A percentile compares a stretch with the other conserved stretches of the same genome.
Evolutionary conservation across 2,113 vertebrate species (phyloP).

Genomic region (Bubo bubo): DNA sequence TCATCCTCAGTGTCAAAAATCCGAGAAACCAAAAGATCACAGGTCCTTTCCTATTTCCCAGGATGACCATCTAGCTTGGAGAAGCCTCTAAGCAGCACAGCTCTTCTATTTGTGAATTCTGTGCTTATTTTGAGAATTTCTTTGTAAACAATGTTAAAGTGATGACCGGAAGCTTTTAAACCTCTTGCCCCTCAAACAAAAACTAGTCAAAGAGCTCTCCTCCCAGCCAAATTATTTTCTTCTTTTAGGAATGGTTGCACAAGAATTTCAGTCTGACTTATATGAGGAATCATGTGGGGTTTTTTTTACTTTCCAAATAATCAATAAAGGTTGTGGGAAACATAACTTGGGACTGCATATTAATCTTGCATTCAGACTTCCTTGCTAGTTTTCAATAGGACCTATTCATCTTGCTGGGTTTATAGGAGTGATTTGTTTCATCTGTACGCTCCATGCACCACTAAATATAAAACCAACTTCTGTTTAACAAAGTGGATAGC

Average conservation of each 20-base stretch:
- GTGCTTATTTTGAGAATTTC: background rate
- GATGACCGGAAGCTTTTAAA: background rate
- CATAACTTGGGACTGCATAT: slow-evolving; percentile 76
- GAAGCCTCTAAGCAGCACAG: background rate
- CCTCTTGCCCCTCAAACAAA: background rate
- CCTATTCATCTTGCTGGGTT: slow-evolving; percentile 73
- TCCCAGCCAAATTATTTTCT: slow-evolving; percentile 43
- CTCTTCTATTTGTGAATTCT: background rate
- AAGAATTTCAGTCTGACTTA: slow-evolving; percentile 66
- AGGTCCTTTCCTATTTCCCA: background rate
- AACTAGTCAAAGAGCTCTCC: background rate
- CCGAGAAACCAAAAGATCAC: background rate
- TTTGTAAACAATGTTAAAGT: background rate
- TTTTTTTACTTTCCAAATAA: slow-evolving; percentile 63
- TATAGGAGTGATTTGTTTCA: slow-evolving; percentile 73
- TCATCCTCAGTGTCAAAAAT: background rate
- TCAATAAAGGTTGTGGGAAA: slow-evolving; percentile 75
- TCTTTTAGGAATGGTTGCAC: slow-evolving; percentile 58
- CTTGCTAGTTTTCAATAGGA: slow-evolving; percentile 66
- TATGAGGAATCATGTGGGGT: slow-evolving; percentile 33
- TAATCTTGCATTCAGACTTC: slow-evolving; percentile 73
- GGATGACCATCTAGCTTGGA: rapidly evolving
- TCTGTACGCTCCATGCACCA: slow-evolving; percentile 61
- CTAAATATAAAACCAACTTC: slow-evolving; percentile 75
- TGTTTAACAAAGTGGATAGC: slow-evolving; percentile 73